phyloP scores from a whole-genome alignment of 1,140 invertebrate species.

The Medauroidea extradentata region DNA sequence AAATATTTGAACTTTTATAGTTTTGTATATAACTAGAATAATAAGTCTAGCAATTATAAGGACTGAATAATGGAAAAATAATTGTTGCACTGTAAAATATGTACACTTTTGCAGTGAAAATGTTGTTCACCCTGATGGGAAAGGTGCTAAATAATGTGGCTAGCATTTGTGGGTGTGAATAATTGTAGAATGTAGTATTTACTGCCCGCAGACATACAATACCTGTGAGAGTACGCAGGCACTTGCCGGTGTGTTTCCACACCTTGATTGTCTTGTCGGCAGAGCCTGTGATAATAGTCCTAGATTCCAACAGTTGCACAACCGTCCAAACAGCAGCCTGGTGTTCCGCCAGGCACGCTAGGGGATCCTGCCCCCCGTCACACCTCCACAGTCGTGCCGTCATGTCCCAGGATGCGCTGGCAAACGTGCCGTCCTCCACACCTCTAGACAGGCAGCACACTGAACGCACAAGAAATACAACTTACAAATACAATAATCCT shows the following conservation, averaged over 20 bases:
- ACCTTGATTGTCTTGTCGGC: conserved; percentile 88
- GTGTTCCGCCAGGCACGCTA: conserved; percentile 20
- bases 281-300: conserved; percentile 72
- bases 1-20: too few relatives aligned
- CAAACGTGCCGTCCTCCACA: conserved; percentile 49
- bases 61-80: too few relatives aligned
- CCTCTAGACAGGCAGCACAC: conserved; percentile 62
- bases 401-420: conserved; percentile 88
- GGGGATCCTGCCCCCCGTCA: conserved; percentile 43
- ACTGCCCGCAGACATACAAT: conserved; percentile 14
- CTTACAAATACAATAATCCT: too few relatives aligned
- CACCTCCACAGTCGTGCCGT: conserved; percentile 78
- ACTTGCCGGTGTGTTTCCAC: conserved; percentile 61
- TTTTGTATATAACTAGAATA: too few relatives aligned
- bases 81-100: too few relatives aligned
- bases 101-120: too few relatives aligned
- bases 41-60: too few relatives aligned
- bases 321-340: conserved; percentile 71
- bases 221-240: conserved; percentile 50
- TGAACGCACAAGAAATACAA: too few relatives aligned
- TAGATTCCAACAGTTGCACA: conserved; percentile 51
- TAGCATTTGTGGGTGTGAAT: too few relatives aligned
- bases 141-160: too few relatives aligned
- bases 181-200: too few relatives aligned
- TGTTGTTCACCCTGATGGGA: too few relatives aligned